phyloP scores from a whole-genome alignment of 2,113 vertebrate genomes.

The Pterocles orientalis region DNA sequence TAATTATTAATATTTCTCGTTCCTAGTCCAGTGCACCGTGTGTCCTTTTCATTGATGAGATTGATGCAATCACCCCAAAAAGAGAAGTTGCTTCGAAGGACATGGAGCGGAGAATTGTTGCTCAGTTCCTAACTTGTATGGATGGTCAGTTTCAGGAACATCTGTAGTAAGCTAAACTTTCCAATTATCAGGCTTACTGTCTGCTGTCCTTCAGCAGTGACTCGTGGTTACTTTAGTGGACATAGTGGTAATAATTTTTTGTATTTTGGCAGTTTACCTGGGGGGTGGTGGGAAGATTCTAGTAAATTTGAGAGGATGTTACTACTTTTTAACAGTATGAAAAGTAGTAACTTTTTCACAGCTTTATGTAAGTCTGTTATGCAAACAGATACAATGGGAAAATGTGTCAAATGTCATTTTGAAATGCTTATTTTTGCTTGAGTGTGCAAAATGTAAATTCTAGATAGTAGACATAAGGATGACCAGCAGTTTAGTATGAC shows the following conservation, averaged over 20 bases:
- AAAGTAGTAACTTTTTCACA: not conserved
- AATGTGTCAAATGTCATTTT: not conserved
- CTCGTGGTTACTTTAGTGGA: not conserved
- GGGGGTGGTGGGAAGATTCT: not conserved
- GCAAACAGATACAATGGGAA: not conserved
- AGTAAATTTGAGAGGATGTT: not conserved
- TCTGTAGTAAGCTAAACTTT: not conserved
- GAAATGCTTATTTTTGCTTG: not conserved
- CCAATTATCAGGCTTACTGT: not conserved
- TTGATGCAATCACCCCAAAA: slow-evolving; percentile 95
- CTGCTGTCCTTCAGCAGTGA: not conserved
- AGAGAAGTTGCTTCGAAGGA: slow-evolving; percentile 97
- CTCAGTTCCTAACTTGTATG: slow-evolving; percentile 96
- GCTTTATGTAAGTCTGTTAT: not conserved
- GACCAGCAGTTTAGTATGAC: not conserved
- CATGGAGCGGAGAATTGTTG: slow-evolving; percentile 97
- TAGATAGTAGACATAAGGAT: not conserved
- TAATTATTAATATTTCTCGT: not conserved
- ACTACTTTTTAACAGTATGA: not conserved
- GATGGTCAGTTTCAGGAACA: slow-evolving; percentile 82
- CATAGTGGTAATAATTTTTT: not conserved
- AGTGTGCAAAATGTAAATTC: not conserved
- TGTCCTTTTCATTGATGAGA: slow-evolving; percentile 97
- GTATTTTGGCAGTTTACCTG: not conserved
- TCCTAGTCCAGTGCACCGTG: slow-evolving; percentile 86